Base-by-base conservation (phyloP, 1,140 invertebrate genomes). In the Ostrea edulis region DNA sequence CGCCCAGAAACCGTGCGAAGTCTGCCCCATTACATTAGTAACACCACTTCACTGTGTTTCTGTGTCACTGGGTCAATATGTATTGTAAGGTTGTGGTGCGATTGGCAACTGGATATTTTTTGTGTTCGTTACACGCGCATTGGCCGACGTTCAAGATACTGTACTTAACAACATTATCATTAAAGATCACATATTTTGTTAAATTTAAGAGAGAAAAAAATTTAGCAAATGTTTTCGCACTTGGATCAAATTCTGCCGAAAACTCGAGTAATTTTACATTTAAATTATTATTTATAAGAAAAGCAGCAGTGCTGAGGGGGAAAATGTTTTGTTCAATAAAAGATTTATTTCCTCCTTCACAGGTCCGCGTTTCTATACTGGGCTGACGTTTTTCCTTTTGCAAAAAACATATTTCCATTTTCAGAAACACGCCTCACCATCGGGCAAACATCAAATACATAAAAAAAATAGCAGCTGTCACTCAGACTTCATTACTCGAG, bases 21-120 rank as follows among this genome's bases (percentile, higher is more conserved):
- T 77, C 25, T 77, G 68, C 22, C 68, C 68, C 25, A 14, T 12
- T 35, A 29, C 68, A 29, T 29, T 29, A 77, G 35, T 44, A 44
- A 77, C 5, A 8, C 68, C 22, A 35, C 25, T 77, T 4, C 3
- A 77, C 14, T 77, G 29, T 77, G 68, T 77, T 77, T 29, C 25
- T 77, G 22, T 25, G 68, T 29, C 68, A 77, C 68, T 77, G 14
- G 68, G 68, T 77, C 68, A 77, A 25, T 44, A 62, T 62, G 58
- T n/a, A 62, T 62, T 62, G n/a, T 44, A 44, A 44, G 5, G 14
- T 5, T 62, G 17, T 62, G 17, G 55, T 62, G 14, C 55, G 55
- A 62, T 62, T 20, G n/a, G 55, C 17, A 62, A n/a, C 55, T 62
- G 14, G n/a, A 62, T n/a, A 17, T 62, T 62, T 62, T 62, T 62